Evolutionary conservation across 2,888 invertebrate genomes (phyloP).

Genomic region (Yponomeuta evonymella): DNA sequence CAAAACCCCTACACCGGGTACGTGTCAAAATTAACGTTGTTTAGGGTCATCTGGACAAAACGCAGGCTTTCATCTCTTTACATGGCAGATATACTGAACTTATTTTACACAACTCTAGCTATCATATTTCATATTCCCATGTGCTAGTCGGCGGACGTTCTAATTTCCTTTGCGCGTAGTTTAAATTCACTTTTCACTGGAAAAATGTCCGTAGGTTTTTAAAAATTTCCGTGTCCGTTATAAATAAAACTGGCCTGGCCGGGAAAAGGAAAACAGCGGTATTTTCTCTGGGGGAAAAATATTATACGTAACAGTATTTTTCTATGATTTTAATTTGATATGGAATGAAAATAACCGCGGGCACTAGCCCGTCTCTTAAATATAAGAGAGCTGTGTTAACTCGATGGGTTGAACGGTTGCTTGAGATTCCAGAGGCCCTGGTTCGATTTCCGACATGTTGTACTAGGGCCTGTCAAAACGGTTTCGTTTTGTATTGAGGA

Average conservation of each 20-base stretch:
- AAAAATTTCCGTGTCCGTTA: background rate
- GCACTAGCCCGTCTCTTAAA: background rate
- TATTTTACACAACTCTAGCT: background rate
- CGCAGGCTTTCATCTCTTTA: too few species aligned
- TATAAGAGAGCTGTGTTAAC: background rate
- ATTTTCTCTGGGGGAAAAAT: background rate
- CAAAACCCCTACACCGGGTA: too few species aligned
- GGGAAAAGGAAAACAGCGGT: background rate
- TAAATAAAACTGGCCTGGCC: background rate
- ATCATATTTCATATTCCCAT: background rate
- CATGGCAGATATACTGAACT: too few species aligned
- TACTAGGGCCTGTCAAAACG: too few species aligned
- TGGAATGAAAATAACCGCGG: background rate
- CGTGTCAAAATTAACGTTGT: too few species aligned
- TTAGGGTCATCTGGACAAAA: too few species aligned
- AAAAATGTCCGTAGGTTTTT: background rate
- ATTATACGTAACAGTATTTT: background rate
- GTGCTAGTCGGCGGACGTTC: background rate
- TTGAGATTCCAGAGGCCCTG: too few species aligned
- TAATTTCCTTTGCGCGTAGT: background rate
- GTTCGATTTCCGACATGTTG: too few species aligned
- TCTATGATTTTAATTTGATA: background rate
- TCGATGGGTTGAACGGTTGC: too few species aligned
- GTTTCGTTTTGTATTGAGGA: too few species aligned
- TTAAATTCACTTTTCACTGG: background rate